phyloP scores from a whole-genome alignment of 2,888 invertebrate species.

The Yponomeuta evonymella region DNA sequence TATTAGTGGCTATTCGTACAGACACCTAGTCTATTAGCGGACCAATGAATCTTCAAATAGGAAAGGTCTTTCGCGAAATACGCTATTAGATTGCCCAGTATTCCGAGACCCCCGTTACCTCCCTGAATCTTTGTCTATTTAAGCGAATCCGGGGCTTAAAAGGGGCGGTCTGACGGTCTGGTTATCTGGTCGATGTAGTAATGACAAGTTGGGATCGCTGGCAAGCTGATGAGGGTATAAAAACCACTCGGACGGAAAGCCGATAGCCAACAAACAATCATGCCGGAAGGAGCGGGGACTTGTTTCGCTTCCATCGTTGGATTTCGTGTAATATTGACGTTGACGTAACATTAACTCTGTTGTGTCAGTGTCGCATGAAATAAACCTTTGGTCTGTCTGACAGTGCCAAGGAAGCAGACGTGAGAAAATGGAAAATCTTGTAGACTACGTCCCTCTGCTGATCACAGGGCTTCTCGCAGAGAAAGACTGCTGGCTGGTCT shows the following conservation, averaged over 20 bases:
- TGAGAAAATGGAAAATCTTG: too few species aligned
- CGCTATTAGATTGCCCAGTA: not conserved
- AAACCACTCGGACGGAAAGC: constrained; percentile 37
- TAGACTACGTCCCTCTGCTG: too few species aligned
- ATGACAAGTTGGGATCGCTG: constrained; percentile 12
- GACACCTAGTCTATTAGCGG: constrained; percentile 13
- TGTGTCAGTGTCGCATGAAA: too few species aligned
- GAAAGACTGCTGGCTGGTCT: too few species aligned
- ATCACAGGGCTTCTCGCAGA: too few species aligned
- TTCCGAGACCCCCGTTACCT: not conserved
- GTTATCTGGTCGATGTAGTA: not conserved
- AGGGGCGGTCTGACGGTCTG: not conserved
- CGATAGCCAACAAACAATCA: constrained; percentile 44
- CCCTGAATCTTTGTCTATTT: not conserved
- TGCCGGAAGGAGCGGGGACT: constrained; percentile 16
- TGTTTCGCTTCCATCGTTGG: not conserved
- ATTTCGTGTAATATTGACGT: too few species aligned
- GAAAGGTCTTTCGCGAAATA: constrained; percentile 12
- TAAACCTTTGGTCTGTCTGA: too few species aligned
- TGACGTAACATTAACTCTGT: too few species aligned
- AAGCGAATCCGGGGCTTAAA: not conserved
- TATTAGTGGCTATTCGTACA: not conserved
- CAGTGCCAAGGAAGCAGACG: too few species aligned
- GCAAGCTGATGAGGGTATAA: constrained; percentile 37
- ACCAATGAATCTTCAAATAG: constrained; percentile 5